Evolutionary conservation across 2,797 vertebrate species (phyloP).

Genomic region (Danio jaintianensis): DNA sequence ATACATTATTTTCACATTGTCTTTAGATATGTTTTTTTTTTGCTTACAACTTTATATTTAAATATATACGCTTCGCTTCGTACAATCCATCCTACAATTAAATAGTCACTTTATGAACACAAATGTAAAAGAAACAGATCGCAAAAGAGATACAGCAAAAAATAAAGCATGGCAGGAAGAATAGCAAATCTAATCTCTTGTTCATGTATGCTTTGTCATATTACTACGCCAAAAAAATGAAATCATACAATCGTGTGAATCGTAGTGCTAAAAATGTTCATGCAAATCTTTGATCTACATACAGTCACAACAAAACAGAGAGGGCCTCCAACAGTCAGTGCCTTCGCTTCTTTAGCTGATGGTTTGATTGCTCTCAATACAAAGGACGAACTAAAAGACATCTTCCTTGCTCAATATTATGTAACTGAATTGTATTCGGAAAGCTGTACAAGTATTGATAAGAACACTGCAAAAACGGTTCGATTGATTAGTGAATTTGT

Average conservation of each 20-base stretch:
- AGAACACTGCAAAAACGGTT: slow-evolving; percentile 28
- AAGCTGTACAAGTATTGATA: slow-evolving; percentile 61
- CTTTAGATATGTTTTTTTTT: slow-evolving; percentile 55
- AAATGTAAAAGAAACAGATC: slow-evolving; percentile 52
- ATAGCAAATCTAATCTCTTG: slow-evolving; percentile 63
- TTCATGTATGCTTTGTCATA: slow-evolving; percentile 49
- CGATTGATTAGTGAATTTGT: background rate
- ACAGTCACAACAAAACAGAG: slow-evolving; percentile 62
- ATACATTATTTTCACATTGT: slow-evolving; percentile 67
- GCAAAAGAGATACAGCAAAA: slow-evolving; percentile 65
- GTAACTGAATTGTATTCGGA: slow-evolving; percentile 42
- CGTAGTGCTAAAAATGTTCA: slow-evolving; percentile 74
- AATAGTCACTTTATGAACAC: slow-evolving; percentile 71
- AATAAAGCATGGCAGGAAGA: slow-evolving; percentile 54
- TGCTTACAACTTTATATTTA: slow-evolving; percentile 60
- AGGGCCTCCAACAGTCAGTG: slow-evolving; percentile 82
- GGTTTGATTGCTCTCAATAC: slow-evolving; percentile 70
- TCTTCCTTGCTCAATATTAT: slow-evolving; percentile 70
- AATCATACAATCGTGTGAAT: slow-evolving; percentile 68
- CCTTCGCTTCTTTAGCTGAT: slow-evolving; percentile 75
- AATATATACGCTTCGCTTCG: slow-evolving; percentile 64
- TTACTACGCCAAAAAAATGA: slow-evolving; percentile 33
- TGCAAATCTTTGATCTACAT: slow-evolving; percentile 74
- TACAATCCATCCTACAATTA: slow-evolving; percentile 74
- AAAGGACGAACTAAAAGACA: slow-evolving; percentile 64